These are phyloP conservation scores for Podargus strigoides DNA, from an alignment of 2,797 vertebrate species.

Conservation along the genomic window DNA sequence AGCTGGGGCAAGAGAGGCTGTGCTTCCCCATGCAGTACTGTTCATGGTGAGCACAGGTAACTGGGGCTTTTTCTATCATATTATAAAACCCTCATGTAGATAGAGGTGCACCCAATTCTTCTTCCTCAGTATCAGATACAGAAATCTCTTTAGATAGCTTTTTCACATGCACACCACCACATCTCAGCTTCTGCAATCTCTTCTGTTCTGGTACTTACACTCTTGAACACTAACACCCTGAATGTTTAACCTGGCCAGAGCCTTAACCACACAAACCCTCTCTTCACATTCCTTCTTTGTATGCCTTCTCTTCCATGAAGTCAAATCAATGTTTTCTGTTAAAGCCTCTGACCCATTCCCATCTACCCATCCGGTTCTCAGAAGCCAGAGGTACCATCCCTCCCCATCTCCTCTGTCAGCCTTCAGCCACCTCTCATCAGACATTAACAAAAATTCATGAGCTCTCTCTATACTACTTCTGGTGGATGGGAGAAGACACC, in stretches of 20 bases:
- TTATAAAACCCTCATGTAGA: background rate
- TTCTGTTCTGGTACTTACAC: background rate
- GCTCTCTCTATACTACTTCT: background rate
- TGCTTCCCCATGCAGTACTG: background rate
- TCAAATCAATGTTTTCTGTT: background rate
- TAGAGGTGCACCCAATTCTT: background rate
- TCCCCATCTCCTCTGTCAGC: background rate
- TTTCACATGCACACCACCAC: background rate
- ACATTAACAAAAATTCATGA: background rate
- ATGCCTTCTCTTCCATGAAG: background rate
- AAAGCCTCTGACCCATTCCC: background rate
- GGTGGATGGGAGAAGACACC: background rate
- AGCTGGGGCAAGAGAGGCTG: background rate
- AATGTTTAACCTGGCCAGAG: background rate
- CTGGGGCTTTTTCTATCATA: background rate
- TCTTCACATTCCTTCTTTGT: background rate
- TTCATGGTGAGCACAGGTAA: background rate
- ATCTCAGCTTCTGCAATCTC: background rate
- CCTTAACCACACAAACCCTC: background rate
- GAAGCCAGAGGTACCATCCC: background rate
- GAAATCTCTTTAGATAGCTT: background rate
- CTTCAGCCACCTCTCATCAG: background rate
- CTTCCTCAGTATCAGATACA: background rate
- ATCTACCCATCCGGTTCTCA: background rate
- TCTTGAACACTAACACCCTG: background rate